Base-by-base conservation (phyloP, 2,888 invertebrate genomes). In the Mechanitis messenoides region DNA sequence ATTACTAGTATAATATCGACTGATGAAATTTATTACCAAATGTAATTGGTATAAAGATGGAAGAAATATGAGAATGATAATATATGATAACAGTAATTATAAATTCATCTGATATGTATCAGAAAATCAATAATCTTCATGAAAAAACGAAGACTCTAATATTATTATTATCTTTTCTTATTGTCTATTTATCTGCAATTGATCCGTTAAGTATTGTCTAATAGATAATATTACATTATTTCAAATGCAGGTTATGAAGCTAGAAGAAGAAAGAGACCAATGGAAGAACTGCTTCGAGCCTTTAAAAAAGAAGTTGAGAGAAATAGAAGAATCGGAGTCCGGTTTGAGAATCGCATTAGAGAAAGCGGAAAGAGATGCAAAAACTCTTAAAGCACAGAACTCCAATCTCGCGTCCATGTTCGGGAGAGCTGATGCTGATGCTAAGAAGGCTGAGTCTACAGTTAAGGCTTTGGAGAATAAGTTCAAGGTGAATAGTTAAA, bases 271-370 rank as follows among this genome's bases (percentile, higher is more conserved):
- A 71, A 83, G 70, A 69, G 88, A 77, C 79, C 92, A 80, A 76
- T 93, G 69, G 90, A 93, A 78, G 83, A 89, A 74, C 83, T 91
- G 71, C 70, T 87, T 80, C 72, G 92, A 75, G 74, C 92, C 74
- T 72, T 82, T 83, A 72, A 92, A 76, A 83, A 90, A 72, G 73
- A 92, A 92, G 69, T 85, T 93, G 35, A 83, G 84, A 50, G 92
- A 92, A 71, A 73, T 93, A 38, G 92, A 92, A 74, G 92, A 93
- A 60, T 83, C 91, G 0, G 93, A 93, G 68, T 85, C 90, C 0
- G 87, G 87, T 1, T 82, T 92, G 64, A 88, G 91, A 61, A 83
- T 89, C 65, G 90, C 92, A 46, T 72, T 92, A 56, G 91, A 91
- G 61, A 91, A 91, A 62, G 78, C 92, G 0, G 91, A 91, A 50